Conservation (phyloP, 2,888 invertebrate species). For the Cantharis rufa region DNA sequence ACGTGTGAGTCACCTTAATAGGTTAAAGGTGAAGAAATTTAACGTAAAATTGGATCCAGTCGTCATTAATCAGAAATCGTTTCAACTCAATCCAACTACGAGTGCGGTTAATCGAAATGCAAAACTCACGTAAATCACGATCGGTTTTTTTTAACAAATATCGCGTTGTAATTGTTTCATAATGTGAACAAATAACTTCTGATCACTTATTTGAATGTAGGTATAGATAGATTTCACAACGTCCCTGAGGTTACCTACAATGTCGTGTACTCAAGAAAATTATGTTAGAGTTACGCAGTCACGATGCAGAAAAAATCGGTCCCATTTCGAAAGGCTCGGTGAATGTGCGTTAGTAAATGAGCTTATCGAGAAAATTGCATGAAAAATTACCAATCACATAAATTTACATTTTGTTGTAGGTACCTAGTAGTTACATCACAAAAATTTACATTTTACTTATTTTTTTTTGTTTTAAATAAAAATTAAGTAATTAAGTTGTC, state of each 20-base stretch:
- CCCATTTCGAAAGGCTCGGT: constrained; percentile 25
- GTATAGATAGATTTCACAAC: constrained; percentile 23
- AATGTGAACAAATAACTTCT: background rate
- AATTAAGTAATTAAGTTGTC: background rate
- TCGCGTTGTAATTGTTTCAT: background rate
- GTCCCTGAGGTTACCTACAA: constrained; percentile 24
- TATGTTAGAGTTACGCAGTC: constrained; percentile 26
- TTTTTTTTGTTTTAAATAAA: background rate
- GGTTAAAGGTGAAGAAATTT: background rate
- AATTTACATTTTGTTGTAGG: background rate
- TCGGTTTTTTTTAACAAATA: background rate
- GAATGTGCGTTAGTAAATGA: constrained; percentile 21
- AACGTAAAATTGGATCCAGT: background rate
- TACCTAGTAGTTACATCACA: background rate
- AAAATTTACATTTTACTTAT: background rate
- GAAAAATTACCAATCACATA: background rate
- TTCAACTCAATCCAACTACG: background rate
- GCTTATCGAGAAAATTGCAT: background rate
- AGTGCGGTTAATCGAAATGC: background rate
- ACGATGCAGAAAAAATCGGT: constrained; percentile 22
- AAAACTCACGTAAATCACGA: background rate
- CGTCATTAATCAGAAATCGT: background rate
- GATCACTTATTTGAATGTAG: constrained; percentile 19
- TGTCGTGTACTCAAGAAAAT: constrained; percentile 21
- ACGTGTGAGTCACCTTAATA: background rate